These are phyloP conservation scores for Burhinus oedicnemus DNA, from an alignment of 2,113 vertebrate genomes.

Conservation along the genomic window DNA sequence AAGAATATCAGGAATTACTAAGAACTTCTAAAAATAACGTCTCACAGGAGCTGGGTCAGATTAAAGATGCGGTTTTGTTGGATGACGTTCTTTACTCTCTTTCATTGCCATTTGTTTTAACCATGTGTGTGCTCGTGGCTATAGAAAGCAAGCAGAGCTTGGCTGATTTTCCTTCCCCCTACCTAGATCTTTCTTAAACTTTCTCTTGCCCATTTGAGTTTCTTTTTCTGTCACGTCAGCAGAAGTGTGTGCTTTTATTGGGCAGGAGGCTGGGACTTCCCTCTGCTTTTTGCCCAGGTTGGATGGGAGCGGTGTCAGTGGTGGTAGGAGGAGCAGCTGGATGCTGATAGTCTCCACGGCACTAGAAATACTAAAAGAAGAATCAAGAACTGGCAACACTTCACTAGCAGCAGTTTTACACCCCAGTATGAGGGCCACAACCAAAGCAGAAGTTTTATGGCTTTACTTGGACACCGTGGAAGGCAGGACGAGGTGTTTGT, in stretches of 20 bases:
- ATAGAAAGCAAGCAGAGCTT: neutral
- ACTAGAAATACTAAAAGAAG: neutral
- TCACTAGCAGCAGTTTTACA: neutral
- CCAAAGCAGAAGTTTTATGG: neutral
- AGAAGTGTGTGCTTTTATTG: neutral
- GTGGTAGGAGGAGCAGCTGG: neutral
- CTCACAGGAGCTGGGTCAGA: neutral
- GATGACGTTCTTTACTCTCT: neutral
- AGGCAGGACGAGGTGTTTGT: neutral
- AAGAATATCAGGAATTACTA: neutral
- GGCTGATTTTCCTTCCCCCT: neutral
- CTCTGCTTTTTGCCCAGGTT: neutral
- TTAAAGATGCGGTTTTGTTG: neutral
- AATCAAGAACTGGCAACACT: neutral
- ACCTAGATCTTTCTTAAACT: neutral
- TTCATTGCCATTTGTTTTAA: neutral
- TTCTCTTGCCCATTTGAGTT: neutral
- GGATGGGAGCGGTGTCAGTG: neutral
- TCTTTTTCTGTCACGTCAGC: neutral
- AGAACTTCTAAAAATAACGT: neutral
- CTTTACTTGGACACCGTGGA: neutral
- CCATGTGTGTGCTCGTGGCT: neutral
- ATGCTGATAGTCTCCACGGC: neutral
- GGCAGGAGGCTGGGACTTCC: neutral
- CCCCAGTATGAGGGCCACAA: neutral